phyloP scores from a whole-genome alignment of 1,140 invertebrate species.

The Drosophila bocqueti region DNA sequence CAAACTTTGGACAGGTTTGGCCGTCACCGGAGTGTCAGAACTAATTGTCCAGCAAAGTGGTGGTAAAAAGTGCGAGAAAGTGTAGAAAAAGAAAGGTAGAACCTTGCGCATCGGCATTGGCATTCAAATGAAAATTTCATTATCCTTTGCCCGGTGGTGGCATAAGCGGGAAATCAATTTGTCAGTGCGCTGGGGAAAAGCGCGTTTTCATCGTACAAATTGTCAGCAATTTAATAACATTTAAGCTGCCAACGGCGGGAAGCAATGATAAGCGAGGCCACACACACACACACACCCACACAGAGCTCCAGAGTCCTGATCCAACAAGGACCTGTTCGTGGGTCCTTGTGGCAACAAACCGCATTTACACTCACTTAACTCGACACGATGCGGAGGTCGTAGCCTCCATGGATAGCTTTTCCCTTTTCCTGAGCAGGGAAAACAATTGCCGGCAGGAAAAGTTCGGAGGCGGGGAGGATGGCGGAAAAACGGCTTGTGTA shows the following conservation, averaged over 20 bases:
- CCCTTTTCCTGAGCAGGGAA: conserved; percentile 42
- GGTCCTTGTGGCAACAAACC: conserved; percentile 58
- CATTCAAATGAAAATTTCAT: conserved; percentile 64
- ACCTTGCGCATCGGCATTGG: conserved; percentile 37
- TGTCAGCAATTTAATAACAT: conserved; percentile 80
- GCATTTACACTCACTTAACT: conserved; percentile 82
- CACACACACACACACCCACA: conserved; percentile 4
- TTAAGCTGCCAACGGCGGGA: conserved; percentile 66
- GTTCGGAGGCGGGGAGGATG: conserved; percentile 6
- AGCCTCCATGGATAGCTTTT: conserved; percentile 18
- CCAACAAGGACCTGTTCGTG: conserved; percentile 32
- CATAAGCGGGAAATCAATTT: conserved; percentile 64
- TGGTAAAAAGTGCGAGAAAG: conserved; percentile 10
- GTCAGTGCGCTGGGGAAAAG: conserved; percentile 43
- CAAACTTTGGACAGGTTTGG: conserved; percentile 63
- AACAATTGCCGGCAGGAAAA: conserved; percentile 61
- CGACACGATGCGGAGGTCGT: conserved; percentile 53
- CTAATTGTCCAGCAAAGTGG: conserved; percentile 60
- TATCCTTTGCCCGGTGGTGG: conserved; percentile 25
- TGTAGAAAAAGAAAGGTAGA: conserved; percentile 1
- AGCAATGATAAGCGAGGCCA: conserved; percentile 49
- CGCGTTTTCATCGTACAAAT: conserved; percentile 63
- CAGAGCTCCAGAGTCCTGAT: background rate
- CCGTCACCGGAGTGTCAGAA: conserved; percentile 41
- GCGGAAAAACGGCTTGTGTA: conserved; percentile 55